Percentiles rank a stretch among this genome's conserved stretches.
These are phyloP conservation scores for Gnathonemus longibarbis DNA, from an alignment of 2,113 vertebrate genomes.

Conservation along the genomic window DNA sequence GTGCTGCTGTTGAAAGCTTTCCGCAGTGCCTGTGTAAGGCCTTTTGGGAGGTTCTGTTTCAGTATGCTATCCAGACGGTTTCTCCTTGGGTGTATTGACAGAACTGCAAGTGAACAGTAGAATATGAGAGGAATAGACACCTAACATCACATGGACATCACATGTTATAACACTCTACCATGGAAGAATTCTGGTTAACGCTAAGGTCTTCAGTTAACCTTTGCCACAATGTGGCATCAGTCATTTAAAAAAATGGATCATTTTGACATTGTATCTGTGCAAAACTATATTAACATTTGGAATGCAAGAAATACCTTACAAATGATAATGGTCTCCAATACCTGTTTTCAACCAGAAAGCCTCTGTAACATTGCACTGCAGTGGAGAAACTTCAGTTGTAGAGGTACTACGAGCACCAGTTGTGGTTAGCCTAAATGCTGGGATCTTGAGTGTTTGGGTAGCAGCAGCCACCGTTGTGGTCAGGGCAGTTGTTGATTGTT, in stretches of 20 bases:
- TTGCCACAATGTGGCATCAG: neutral
- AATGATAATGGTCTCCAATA: slow-evolving; percentile 41
- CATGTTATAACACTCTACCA: neutral
- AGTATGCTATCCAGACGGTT: slow-evolving; percentile 68
- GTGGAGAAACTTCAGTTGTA: slow-evolving; percentile 63
- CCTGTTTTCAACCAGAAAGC: slow-evolving; percentile 87
- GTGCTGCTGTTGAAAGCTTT: slow-evolving; percentile 77
- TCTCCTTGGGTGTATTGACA: slow-evolving; percentile 78
- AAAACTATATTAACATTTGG: neutral
- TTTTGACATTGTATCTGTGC: neutral
- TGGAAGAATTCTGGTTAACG: neutral
- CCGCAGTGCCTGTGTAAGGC: slow-evolving; percentile 75
- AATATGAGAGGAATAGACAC: slow-evolving; percentile 32
- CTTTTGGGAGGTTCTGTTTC: slow-evolving; percentile 75
- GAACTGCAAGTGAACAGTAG: slow-evolving; percentile 60
- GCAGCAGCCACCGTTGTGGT: slow-evolving; percentile 59
- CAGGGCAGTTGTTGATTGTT: slow-evolving; percentile 61
- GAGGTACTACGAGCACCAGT: slow-evolving; percentile 58
- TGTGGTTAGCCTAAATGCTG: slow-evolving; percentile 48
- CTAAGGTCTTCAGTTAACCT: neutral
- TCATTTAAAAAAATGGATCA: neutral
- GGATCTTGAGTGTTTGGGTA: slow-evolving; percentile 60
- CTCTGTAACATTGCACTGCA: slow-evolving; percentile 83
- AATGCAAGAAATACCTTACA: neutral
- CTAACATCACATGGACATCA: slow-evolving; percentile 11